A percentile compares a stretch with the other conserved stretches of the same genome.
Conservation (phyloP, 1,140 invertebrate species). For the Acromyrmex charruanus region DNA sequence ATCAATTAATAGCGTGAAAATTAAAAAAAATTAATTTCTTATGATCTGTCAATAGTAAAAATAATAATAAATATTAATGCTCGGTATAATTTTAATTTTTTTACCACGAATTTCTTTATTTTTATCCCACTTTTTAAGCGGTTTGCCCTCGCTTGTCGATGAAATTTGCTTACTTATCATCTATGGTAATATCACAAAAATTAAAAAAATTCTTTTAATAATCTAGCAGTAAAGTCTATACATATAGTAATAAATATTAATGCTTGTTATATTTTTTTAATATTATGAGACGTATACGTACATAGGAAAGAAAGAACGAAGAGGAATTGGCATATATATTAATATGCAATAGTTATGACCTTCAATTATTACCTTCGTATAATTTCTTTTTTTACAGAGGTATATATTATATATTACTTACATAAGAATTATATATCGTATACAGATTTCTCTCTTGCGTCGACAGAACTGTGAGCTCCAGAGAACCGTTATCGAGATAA, state of each 20-base stretch:
- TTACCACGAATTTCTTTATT: no score
- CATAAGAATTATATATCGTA: constrained; percentile 3
- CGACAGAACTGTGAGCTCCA: constrained; percentile 84
- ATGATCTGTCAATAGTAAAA: not conserved
- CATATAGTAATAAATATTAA: constrained; percentile 17
- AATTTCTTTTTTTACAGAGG: not conserved
- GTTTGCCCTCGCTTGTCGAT: no score
- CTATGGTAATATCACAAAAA: not conserved
- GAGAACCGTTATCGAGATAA: constrained; percentile 81
- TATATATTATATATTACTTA: constrained; percentile 6
- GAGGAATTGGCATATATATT: not conserved
- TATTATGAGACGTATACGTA: not conserved
- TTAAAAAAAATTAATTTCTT: not conserved
- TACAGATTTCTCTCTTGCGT: constrained; percentile 82
- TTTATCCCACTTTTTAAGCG: no score
- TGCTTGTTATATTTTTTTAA: not conserved
- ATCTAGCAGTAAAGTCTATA: not conserved
- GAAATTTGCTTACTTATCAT: not conserved
- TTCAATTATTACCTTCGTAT: not conserved
- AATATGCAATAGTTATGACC: not conserved
- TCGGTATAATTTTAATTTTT: not conserved
- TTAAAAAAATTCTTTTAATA: not conserved
- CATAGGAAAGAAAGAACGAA: not conserved
- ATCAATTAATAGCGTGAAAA: not conserved
- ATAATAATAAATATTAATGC: constrained; percentile 31